Evolutionary conservation across 2,797 vertebrate species (phyloP), one percentile per base, ranked within the genome.

Genomic region (Toxotes lorentzi): DNA sequence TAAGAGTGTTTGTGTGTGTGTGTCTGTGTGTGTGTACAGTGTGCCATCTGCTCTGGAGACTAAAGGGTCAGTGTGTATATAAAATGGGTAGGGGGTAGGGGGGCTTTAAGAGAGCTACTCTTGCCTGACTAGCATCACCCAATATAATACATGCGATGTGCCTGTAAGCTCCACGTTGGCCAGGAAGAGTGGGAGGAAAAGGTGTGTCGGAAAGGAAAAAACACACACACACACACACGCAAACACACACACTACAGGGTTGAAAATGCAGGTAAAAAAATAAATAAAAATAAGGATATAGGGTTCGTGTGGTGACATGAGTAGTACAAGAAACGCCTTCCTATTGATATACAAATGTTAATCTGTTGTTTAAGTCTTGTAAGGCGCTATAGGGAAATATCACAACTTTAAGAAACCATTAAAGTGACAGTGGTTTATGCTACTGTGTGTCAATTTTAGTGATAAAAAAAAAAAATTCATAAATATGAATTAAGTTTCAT

Each of bases 161-260:
- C 30, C 30, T 76, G 67, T 1, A 53, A 76, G 83, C 77, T 91
- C 90, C 90, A 93, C 88, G 85, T 60, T 92, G 89, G 88, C 82
- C 90, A 91, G 89, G 90, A 94, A 91, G 83, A 70, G 69, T 21
- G 41, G 64, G 64, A 30, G 78, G 82, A 89, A 92, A 88, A 86
- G 85, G 78, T 88, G 85, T 86, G 86, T 79, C 74, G 35, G 64
- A 48, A 65, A 76, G 70, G 35, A 70, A 67, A 76, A 82, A 10
- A 24, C 1, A 23, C n/a, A 51, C 23, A 53, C 2, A 24, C n/a
- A 51, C n/a, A 51, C 17, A 47, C 16, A 70, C 53, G 68, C 17
- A 38, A 7, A 24, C 50, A 38, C 48, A 61, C 16, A 61, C 50
- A 69, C 43, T 51, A n/a, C 4, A 16, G 40, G 12, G 27, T 7